phyloP scores from a whole-genome alignment of 2,113 vertebrate genomes.

The Panthera tigris region DNA sequence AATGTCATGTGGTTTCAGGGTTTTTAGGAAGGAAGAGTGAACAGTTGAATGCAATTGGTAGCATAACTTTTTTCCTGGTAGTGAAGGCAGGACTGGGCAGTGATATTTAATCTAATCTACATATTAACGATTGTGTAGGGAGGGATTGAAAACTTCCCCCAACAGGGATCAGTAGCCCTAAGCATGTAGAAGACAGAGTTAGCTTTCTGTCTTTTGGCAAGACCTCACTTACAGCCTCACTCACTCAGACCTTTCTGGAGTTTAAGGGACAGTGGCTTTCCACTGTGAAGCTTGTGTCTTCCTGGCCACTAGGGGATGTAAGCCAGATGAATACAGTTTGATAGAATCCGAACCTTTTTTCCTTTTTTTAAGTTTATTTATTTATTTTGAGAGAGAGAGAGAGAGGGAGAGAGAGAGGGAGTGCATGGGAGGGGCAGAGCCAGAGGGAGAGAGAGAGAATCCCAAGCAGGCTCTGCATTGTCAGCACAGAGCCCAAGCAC shows the following conservation, averaged over 20 bases:
- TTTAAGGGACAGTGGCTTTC: not conserved
- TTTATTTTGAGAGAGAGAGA: no score
- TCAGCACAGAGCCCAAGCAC: no score
- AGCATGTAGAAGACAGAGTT: not conserved
- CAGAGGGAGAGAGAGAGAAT: no score
- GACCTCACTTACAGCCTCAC: conserved; percentile 1
- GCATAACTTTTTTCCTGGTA: conserved; percentile 16
- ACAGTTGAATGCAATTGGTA: not conserved
- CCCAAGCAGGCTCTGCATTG: no score
- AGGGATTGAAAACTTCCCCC: not conserved
- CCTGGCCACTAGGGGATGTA: not conserved
- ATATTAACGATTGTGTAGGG: not conserved
- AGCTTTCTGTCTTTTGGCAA: not conserved
- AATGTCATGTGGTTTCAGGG: conserved; percentile 7
- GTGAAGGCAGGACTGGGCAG: not conserved
- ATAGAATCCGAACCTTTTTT: not conserved
- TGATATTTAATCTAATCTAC: conserved; percentile 20
- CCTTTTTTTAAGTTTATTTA: not conserved
- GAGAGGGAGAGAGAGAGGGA: accelerated
- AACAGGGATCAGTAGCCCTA: not conserved
- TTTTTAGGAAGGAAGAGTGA: conserved; percentile 28
- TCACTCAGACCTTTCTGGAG: not conserved
- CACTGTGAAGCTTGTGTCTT: not conserved
- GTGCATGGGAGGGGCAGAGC: no score
- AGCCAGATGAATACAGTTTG: not conserved